These are phyloP conservation scores for Ceratosolen solmsi DNA, from an alignment of 1,140 invertebrate species.

Conservation along the genomic window DNA sequence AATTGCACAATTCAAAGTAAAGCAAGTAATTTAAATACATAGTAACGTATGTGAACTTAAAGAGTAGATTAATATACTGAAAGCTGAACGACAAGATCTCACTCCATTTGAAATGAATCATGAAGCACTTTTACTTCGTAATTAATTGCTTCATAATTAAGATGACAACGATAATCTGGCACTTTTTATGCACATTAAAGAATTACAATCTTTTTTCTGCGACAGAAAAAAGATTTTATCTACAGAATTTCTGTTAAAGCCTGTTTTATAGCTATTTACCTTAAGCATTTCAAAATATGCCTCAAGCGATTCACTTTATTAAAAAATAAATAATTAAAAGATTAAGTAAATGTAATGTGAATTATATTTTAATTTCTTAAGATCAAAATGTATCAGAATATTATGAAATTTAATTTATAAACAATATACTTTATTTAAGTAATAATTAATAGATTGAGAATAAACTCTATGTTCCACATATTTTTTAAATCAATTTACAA, in stretches of 20 bases:
- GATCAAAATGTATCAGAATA: too few species aligned
- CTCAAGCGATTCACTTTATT: neutral
- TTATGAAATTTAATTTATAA: too few species aligned
- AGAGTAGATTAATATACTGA: neutral
- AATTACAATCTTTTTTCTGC: neutral
- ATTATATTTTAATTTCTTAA: too few species aligned
- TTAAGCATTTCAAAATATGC: neutral
- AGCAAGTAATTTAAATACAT: neutral
- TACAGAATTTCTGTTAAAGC: neutral
- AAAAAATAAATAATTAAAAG: neutral
- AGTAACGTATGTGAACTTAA: neutral
- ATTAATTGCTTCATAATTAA: conserved; percentile 17
- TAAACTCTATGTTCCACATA: too few species aligned
- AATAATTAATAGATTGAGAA: too few species aligned
- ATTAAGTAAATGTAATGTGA: neutral
- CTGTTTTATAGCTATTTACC: neutral
- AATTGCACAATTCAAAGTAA: neutral
- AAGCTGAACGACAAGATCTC: neutral
- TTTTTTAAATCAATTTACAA: too few species aligned
- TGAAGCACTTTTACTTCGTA: neutral
- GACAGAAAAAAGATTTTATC: neutral
- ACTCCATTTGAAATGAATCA: neutral
- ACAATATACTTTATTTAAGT: too few species aligned
- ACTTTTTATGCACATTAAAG: neutral
- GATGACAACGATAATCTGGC: neutral